phyloP scores from a whole-genome alignment of 2,888 invertebrate genomes.

The Meta bourneti region DNA sequence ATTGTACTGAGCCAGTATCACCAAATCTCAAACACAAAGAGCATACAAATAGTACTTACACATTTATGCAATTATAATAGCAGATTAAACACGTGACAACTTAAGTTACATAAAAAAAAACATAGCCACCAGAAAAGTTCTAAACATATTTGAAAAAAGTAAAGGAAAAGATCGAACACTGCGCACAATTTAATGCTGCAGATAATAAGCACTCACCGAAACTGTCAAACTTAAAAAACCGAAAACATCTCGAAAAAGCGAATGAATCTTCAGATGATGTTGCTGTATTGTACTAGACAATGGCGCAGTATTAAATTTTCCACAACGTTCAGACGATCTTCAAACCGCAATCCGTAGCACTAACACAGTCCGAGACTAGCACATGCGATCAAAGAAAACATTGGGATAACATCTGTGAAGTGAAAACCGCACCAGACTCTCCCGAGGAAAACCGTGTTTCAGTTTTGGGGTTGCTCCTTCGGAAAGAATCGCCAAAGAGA shows the following conservation, averaged over 20 bases:
- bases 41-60: no score
- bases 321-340: not conserved
- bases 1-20: no score
- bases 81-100: not conserved
- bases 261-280: not conserved
- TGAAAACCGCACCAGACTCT: not conserved
- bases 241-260: not conserved
- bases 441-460: slow-evolving; percentile 25
- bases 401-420: slow-evolving; percentile 31
- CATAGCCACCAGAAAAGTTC: not conserved
- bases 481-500: slow-evolving; percentile 28
- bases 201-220: not conserved
- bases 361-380: not conserved
- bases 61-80: no score
- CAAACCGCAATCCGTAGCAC: not conserved
- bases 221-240: not conserved
- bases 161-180: not conserved
- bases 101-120: not conserved
- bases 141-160: not conserved
- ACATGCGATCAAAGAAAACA: slow-evolving; percentile 18
- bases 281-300: not conserved
- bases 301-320: slow-evolving; percentile 14
- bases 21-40: no score
- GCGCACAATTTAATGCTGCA: not conserved
- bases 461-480: slow-evolving; percentile 39